These are phyloP conservation scores for Lepeophtheirus salmonis DNA, from an alignment of 1,140 invertebrate genomes.

Conservation along the genomic window DNA sequence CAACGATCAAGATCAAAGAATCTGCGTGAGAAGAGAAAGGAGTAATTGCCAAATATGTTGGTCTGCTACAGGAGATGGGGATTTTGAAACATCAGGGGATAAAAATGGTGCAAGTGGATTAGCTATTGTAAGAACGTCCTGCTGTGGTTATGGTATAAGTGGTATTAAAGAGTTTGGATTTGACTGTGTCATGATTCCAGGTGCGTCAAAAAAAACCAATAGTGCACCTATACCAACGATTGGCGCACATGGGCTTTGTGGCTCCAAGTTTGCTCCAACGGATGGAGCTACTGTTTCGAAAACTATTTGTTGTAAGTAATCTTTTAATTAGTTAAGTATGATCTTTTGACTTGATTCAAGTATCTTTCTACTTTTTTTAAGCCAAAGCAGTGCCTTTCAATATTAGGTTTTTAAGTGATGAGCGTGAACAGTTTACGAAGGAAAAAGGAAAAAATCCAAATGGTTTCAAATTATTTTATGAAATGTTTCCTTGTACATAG, in stretches of 20 bases:
- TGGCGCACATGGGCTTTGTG: neutral
- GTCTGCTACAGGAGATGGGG: neutral
- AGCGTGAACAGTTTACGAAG: neutral
- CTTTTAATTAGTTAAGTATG: neutral
- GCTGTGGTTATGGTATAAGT: neutral
- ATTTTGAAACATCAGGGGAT: neutral
- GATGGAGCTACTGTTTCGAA: neutral
- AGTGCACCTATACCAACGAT: neutral
- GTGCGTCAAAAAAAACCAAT: neutral
- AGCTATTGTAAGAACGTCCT: neutral
- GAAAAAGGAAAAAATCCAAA: neutral
- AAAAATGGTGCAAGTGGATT: neutral
- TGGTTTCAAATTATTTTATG: neutral
- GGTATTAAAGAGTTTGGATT: neutral
- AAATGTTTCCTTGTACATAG: neutral
- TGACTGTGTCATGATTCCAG: neutral
- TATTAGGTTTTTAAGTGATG: neutral
- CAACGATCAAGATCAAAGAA: constrained; percentile 23
- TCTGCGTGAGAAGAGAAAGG: constrained; percentile 22
- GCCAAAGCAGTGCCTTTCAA: neutral
- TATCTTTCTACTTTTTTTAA: neutral
- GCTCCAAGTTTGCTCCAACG: neutral
- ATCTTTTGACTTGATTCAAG: neutral
- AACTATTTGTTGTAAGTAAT: neutral
- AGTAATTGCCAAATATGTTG: constrained; percentile 21